Evolutionary conservation across 2,113 vertebrate genomes (phyloP).

Genomic region (Jacana jacana): DNA sequence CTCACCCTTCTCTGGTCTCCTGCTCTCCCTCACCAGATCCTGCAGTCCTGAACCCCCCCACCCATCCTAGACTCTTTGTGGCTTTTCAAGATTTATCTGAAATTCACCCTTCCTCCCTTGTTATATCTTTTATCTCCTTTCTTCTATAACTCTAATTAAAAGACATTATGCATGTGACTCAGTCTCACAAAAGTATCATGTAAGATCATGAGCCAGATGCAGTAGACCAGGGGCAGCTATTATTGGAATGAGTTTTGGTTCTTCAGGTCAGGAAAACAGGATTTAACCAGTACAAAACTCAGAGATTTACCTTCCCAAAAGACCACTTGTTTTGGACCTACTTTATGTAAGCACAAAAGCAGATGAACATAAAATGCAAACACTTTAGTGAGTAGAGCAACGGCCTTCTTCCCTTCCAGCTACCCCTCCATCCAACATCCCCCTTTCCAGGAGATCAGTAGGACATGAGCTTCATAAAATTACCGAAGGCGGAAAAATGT

Average conservation of each 20-base stretch:
- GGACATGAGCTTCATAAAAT: not conserved
- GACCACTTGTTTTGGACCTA: not conserved
- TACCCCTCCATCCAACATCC: not conserved
- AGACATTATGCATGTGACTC: not conserved
- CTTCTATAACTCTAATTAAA: not conserved
- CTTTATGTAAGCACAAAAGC: not conserved
- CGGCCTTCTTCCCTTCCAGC: not conserved
- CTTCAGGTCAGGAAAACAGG: not conserved
- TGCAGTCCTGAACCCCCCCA: not conserved
- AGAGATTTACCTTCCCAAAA: not conserved
- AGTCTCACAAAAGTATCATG: not conserved
- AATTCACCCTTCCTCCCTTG: not conserved
- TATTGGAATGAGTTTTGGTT: not conserved
- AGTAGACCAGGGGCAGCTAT: not conserved
- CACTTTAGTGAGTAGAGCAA: not conserved
- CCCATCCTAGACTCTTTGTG: not conserved
- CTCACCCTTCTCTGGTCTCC: not conserved
- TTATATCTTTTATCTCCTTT: not conserved
- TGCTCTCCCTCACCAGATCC: not conserved
- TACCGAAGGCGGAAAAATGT: not conserved
- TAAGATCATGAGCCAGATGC: not conserved
- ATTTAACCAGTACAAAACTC: not conserved
- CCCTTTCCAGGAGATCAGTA: not conserved
- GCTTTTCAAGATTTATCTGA: not conserved
- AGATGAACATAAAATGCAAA: not conserved